Conservation (phyloP, 2,888 invertebrate genomes). For the Drosophila acutilabella region DNA sequence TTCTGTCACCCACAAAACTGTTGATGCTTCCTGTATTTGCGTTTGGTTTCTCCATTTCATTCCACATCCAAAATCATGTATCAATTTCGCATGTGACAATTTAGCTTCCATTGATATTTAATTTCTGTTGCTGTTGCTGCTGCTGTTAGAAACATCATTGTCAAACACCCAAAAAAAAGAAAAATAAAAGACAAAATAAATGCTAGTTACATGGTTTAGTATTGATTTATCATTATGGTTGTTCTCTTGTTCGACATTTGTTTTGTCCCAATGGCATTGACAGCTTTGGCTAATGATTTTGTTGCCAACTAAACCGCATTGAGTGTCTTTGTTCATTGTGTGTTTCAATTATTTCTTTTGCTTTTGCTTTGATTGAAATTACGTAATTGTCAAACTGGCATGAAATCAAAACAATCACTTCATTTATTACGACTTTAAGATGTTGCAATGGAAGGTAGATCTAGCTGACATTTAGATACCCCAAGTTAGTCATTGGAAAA, state of each 20-base stretch:
- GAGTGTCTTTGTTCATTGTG: constrained; percentile 19
- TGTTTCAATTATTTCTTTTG: too few species aligned
- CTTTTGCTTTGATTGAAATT: constrained; percentile 17
- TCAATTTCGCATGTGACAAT: constrained; percentile 49
- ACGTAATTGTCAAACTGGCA: constrained; percentile 15
- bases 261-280: constrained; percentile 44
- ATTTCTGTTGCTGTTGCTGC: too few species aligned
- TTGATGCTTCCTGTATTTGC: neutral
- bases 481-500: too few species aligned
- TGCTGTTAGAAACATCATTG: constrained; percentile 11
- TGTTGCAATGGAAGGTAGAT: neutral
- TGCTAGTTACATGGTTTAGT: constrained; percentile 32
- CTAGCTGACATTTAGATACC: too few species aligned
- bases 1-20: neutral
- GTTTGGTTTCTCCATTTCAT: neutral
- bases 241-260: constrained; percentile 52
- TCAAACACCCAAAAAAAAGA: neutral
- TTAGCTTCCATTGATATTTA: constrained; percentile 51
- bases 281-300: constrained; percentile 65
- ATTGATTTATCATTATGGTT: constrained; percentile 73
- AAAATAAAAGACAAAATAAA: constrained; percentile 4
- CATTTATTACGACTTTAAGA: neutral
- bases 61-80: constrained; percentile 21
- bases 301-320: constrained; percentile 20
- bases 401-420: constrained; percentile 11